Base-by-base conservation (phyloP, 2,797 vertebrate genomes). In the Micromesistius poutassou region DNA sequence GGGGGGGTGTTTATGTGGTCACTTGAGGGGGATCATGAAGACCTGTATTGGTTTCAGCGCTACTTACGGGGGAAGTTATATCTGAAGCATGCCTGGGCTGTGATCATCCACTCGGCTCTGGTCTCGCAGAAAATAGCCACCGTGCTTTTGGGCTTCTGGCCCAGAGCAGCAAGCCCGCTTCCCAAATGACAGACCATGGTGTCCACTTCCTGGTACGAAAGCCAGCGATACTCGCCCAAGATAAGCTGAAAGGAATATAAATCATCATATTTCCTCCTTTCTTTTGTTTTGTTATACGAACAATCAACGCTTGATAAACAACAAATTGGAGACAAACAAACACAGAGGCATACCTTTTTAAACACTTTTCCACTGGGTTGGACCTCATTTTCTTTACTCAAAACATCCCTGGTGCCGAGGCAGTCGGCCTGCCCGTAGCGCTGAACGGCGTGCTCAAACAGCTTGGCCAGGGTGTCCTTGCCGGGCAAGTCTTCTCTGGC, bases 121-220 rank as follows among this genome's bases (percentile, higher is more conserved):
- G 98, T 99, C 92, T 99, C 98, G 77, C 98, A 99, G 88, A 99
- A 99, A 80, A 99, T 95, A 13, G 95, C 97, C 10, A 99, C 94
- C 0, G 93, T 96, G 77, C 85, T 93, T 91, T 93, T 97, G 1
- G 98, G 96, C 82, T 95, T 92, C 50, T 97, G 94, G 30, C 95
- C 97, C 75, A 99, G 84, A 12, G 97, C 95, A 50, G 90, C 91
- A 86, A 99, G 88, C 28, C 98, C 98, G 2, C 93, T 96, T 75
- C 97, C 97, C 81, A 98, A 88, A 74, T 92, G 85, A 87, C 80
- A 93, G 16, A 96, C 92, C 55, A 92, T 82, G 55, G 86, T 76
- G 42, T 97, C 95, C 73, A 97, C 77, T 28, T 98, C 96, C 71
- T 96, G 93, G 83, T 99, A 99, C 42, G 92, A 96, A 40, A 97